These are phyloP conservation scores for Diabrotica virgifera DNA, from an alignment of 1,140 invertebrate species.

Conservation along the genomic window DNA sequence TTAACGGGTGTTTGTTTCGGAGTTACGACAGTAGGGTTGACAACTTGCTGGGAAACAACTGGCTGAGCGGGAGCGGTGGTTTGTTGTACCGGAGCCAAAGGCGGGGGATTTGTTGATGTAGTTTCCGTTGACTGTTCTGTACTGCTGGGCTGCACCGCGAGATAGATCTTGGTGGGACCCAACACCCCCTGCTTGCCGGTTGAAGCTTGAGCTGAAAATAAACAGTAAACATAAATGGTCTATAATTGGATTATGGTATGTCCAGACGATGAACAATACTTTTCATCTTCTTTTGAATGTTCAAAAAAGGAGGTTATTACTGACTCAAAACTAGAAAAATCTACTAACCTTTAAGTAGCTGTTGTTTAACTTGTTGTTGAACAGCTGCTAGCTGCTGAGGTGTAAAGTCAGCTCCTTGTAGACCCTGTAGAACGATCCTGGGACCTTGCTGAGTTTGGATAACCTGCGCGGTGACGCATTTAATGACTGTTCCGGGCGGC, in stretches of 20 bases:
- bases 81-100: conserved; percentile 51
- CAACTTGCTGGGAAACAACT: not conserved
- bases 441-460: conserved; percentile 80
- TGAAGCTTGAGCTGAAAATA: conserved; percentile 66
- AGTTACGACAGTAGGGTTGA: not conserved
- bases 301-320: not conserved
- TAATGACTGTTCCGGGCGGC: conserved; percentile 81
- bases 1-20: conserved; percentile 27
- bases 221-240: conserved; percentile 12
- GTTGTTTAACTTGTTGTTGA: conserved; percentile 84
- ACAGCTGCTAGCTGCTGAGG: conserved; percentile 74
- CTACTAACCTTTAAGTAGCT: conserved; percentile 71
- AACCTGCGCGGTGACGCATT: conserved; percentile 78
- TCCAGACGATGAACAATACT: not conserved
- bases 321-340: not conserved
- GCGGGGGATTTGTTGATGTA: conserved; percentile 48
- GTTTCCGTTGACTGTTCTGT: conserved; percentile 22
- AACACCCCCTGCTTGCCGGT: conserved; percentile 78
- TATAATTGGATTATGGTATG: not conserved
- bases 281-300: not conserved
- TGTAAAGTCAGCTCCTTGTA: conserved; percentile 77
- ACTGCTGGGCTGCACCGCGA: conserved; percentile 70
- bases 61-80: conserved; percentile 15
- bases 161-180: conserved; percentile 79
- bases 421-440: conserved; percentile 77